These are phyloP conservation scores for Oryzias curvinotus DNA, from an alignment of 2,113 vertebrate genomes.

Conservation along the genomic window DNA sequence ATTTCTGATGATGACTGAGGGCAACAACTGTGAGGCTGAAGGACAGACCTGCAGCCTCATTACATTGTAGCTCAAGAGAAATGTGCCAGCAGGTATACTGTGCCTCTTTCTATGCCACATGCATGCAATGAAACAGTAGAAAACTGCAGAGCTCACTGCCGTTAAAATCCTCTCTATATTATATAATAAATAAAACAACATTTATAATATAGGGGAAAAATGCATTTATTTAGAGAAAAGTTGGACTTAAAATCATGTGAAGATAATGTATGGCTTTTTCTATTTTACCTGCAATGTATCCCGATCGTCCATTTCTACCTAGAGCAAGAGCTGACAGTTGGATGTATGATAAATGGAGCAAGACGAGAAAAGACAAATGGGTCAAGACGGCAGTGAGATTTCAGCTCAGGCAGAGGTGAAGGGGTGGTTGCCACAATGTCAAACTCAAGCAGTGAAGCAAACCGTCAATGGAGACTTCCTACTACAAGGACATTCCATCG, in stretches of 20 bases:
- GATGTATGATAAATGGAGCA: slow-evolving; percentile 25
- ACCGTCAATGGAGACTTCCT: neutral
- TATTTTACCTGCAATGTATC: slow-evolving; percentile 1
- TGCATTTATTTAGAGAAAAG: too few species aligned
- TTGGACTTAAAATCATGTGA: neutral
- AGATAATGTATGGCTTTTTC: slow-evolving; percentile 1
- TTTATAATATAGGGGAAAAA: too few species aligned
- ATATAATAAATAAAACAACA: neutral
- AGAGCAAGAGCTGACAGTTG: slow-evolving; percentile 9
- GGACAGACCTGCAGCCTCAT: slow-evolving; percentile 52
- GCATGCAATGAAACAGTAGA: slow-evolving; percentile 7
- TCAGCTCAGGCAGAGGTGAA: neutral
- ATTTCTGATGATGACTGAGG: slow-evolving; percentile 9
- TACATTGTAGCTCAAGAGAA: slow-evolving; percentile 50
- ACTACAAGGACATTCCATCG: too few species aligned
- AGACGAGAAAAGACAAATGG: slow-evolving; percentile 41
- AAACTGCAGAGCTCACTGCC: slow-evolving; percentile 9
- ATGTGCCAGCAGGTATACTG: slow-evolving; percentile 40
- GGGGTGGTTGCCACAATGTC: too few species aligned
- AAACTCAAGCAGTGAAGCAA: too few species aligned
- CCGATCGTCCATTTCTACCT: slow-evolving; percentile 11
- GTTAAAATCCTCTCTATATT: neutral
- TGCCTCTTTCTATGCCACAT: slow-evolving; percentile 25
- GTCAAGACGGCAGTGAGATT: slow-evolving; percentile 18
- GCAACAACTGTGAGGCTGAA: slow-evolving; percentile 45